Evolutionary conservation across 2,797 vertebrate species (phyloP).

Genomic region (Enteromius radiatus): DNA sequence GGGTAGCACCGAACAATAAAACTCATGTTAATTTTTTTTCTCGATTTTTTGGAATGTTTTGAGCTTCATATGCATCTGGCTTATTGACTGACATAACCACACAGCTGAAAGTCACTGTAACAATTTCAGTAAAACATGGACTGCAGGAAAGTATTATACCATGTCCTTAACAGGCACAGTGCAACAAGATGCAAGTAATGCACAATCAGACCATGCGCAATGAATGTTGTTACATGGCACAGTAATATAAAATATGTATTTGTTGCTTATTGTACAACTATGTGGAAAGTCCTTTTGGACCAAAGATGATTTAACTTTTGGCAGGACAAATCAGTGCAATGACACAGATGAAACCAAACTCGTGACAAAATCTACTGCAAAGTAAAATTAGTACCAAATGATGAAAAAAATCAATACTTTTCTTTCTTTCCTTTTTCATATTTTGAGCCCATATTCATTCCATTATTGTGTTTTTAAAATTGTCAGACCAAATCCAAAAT

Average conservation of each 20-base stretch:
- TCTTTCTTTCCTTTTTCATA: background rate
- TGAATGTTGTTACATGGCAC: background rate
- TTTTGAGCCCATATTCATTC: background rate
- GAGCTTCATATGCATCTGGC: constrained; percentile 8
- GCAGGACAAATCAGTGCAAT: background rate
- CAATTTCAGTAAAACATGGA: background rate
- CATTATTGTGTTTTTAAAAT: constrained; percentile 22
- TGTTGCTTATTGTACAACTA: background rate
- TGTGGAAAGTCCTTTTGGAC: background rate
- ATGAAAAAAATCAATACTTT: background rate
- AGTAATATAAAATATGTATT: background rate
- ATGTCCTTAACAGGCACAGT: background rate
- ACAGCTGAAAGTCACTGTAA: background rate
- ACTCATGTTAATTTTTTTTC: background rate
- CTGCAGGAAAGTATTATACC: background rate
- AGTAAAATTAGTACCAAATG: background rate
- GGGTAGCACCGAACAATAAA: constrained; percentile 44
- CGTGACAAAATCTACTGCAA: background rate
- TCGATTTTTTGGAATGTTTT: background rate
- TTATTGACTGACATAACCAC: constrained; percentile 16
- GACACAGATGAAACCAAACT: background rate
- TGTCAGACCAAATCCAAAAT: background rate
- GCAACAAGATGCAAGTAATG: background rate
- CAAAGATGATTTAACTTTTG: background rate
- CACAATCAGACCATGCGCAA: background rate